A percentile compares a stretch with the other conserved stretches of the same genome.
phyloP scores from a whole-genome alignment of 2,888 invertebrate genomes.

The Agrotis exclamationis region DNA sequence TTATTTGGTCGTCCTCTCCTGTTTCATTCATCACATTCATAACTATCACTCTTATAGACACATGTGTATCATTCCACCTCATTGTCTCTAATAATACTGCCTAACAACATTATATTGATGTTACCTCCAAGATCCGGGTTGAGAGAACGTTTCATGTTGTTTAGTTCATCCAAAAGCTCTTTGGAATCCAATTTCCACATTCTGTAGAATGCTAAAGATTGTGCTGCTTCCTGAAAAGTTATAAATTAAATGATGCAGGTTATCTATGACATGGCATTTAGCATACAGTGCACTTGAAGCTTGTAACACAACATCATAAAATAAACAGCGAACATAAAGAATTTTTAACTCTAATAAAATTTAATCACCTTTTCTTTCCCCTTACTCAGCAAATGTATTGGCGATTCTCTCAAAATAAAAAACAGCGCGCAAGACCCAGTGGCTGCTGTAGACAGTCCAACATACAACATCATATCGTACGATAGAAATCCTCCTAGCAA shows the following conservation, averaged over 20 bases:
- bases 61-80: no score
- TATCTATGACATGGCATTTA: no score
- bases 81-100: no score
- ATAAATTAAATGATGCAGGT: no score
- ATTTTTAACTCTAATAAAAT: not conserved
- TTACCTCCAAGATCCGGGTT: slow-evolving; percentile 56
- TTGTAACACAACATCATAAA: no score
- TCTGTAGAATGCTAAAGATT: slow-evolving; percentile 61
- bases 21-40: no score
- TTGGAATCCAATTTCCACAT: slow-evolving; percentile 56
- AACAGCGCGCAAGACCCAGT: slow-evolving; percentile 23
- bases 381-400: slow-evolving; percentile 41
- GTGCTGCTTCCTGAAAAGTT: slow-evolving; percentile 44
- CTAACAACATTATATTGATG: not conserved
- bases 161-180: slow-evolving; percentile 61
- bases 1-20: no score
- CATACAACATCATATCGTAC: slow-evolving; percentile 52
- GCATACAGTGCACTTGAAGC: no score
- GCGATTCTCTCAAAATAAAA: slow-evolving; percentile 52
- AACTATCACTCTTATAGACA: no score
- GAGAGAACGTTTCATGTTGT: slow-evolving; percentile 51
- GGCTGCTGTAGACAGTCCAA: slow-evolving; percentile 43
- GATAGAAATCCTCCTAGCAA: slow-evolving; percentile 52
- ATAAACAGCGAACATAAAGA: no score
- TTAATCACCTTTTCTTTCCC: slow-evolving; percentile 54